These are phyloP conservation scores for Oreotrochilus melanogaster DNA, from an alignment of 2,113 vertebrate species.

Conservation along the genomic window DNA sequence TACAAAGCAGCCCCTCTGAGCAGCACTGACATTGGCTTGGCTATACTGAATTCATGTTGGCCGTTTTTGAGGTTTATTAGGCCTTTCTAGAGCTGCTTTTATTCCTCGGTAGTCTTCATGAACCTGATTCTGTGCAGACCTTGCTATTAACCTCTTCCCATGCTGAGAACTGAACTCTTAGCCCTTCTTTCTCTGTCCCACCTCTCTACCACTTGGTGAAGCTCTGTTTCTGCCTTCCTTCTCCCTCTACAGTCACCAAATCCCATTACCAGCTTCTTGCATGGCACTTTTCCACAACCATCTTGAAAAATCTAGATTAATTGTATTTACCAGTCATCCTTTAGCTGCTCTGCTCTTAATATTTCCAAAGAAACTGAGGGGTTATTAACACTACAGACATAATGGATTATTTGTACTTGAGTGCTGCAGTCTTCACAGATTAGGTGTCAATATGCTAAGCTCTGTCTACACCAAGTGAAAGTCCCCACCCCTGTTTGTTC, in stretches of 20 bases:
- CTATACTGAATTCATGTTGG: background rate
- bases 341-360: background rate
- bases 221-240: background rate
- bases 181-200: background rate
- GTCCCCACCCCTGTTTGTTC: background rate
- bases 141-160: conserved; percentile 44
- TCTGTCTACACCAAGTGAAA: background rate
- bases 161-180: background rate
- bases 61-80: conserved; percentile 16
- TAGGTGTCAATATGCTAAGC: background rate
- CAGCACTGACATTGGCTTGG: background rate
- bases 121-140: background rate
- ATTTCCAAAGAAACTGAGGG: background rate
- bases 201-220: background rate
- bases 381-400: background rate
- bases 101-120: background rate
- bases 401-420: conserved; percentile 14
- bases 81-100: background rate
- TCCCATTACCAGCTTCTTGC: background rate
- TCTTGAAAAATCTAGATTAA: conserved; percentile 32
- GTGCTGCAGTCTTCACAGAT: background rate
- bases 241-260: background rate
- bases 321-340: background rate
- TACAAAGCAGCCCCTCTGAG: background rate
- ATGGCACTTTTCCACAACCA: background rate